Conservation (phyloP, 2,113 vertebrate genomes). For the Cottus gobio region DNA sequence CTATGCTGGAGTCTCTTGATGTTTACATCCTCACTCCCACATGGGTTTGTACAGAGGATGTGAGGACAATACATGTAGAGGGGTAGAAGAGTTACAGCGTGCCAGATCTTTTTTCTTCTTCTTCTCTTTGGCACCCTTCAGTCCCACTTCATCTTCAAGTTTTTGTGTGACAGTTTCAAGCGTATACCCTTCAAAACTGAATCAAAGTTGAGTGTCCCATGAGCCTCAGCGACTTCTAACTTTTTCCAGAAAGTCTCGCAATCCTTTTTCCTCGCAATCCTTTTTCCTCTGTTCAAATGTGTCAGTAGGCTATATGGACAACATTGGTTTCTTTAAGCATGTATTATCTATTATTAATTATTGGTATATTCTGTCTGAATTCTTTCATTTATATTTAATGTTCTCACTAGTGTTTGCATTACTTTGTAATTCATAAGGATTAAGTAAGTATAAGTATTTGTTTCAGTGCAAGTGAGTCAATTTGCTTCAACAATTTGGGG, state of each 20-base stretch:
- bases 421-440: neutral
- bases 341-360: neutral
- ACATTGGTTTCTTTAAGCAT: neutral
- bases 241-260: neutral
- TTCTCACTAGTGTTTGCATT: neutral
- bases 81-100: neutral
- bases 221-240: neutral
- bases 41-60: neutral
- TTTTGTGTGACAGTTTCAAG: slow-evolving; percentile 18
- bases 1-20: slow-evolving; percentile 32
- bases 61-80: neutral
- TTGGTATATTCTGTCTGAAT: neutral
- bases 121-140: slow-evolving; percentile 3
- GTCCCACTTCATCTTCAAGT: neutral
- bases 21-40: slow-evolving; percentile 31
- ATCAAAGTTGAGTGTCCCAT: slow-evolving; percentile 1
- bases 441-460: neutral
- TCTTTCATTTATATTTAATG: neutral
- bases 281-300: neutral
- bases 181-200: slow-evolving; percentile 1
- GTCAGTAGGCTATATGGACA: neutral
- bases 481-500: neutral
- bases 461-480: neutral
- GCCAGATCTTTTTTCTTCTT: neutral
- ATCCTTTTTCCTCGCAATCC: neutral